Evolutionary conservation across 2,888 invertebrate genomes (phyloP), one percentile per base, ranked within the genome.

Genomic region (Athalia circularis): DNA sequence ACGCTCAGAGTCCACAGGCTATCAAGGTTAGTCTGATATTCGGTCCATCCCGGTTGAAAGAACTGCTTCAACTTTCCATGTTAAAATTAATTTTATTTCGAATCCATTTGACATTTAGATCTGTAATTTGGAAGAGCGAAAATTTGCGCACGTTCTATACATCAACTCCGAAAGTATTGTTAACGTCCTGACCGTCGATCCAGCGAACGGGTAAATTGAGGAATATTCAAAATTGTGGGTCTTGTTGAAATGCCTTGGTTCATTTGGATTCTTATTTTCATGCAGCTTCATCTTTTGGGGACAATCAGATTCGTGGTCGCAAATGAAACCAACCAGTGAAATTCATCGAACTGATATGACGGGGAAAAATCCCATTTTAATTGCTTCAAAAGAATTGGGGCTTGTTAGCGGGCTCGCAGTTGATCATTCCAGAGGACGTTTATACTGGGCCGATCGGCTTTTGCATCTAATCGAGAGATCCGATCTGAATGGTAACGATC

Each of bases 401-500:
- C 91, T 93, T 90, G 92, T 94, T 0, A 92, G 92, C 83, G 93
- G 93, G 15, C 85, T 94, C 8, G 91, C 93, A 0, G 87, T 94
- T 45, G 94, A 94, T 88, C 90, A 92, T 76, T 88, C 91, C 8
- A 90, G 92, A 85, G 91, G 93, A 82, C 88, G 92, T 43, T 88
- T 98, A 5, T 99, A 96, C 87, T 96, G 95, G 91, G 93, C 94
- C 0, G 96, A 97, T 88, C 92, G 93, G 78, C 92, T 92, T 81
- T 85, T 90, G 3, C 91, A 92, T 65, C 89, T 91, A 0, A 91
- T 95, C 47, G 92, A 92, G 82, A 87, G 91, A 7, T 82, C 85
- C 8, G 64, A 74, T 50, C 59, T 75, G 9, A 48, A 84, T 92
- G 29, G 87, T 88, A 78, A 62, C 7, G 62, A 78, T 77, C 47